Evolutionary conservation across 2,797 vertebrate genomes (phyloP).

Genomic region (Hypotaenidia philippensis): DNA sequence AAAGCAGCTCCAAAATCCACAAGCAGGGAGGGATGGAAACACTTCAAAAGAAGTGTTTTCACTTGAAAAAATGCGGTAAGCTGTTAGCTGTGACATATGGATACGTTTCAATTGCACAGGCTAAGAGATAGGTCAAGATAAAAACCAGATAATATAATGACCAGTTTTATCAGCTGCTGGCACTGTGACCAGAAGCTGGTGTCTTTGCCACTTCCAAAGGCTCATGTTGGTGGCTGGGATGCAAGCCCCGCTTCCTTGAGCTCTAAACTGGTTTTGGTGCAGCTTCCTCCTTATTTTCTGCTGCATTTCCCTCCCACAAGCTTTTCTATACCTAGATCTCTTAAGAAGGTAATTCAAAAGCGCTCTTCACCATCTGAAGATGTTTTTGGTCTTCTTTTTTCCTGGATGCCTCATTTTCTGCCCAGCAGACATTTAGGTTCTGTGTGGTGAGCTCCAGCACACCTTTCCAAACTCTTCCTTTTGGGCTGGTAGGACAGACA

Average conservation of each 20-base stretch:
- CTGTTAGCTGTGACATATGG: background rate
- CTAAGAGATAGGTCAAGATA: background rate
- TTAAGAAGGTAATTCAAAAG: background rate
- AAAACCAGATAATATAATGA: background rate
- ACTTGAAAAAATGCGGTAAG: background rate
- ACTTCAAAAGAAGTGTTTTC: background rate
- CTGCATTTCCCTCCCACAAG: background rate
- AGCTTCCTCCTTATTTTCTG: background rate
- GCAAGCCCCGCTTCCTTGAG: background rate
- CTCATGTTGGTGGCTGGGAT: background rate
- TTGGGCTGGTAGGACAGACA: background rate
- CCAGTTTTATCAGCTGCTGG: background rate
- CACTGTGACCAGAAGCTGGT: background rate
- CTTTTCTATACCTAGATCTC: background rate
- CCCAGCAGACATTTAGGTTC: background rate
- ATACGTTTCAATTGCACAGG: background rate
- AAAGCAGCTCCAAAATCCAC: background rate
- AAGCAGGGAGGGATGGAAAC: background rate
- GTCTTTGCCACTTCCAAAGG: background rate
- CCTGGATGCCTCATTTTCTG: background rate
- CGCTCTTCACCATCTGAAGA: background rate
- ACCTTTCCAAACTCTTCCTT: background rate
- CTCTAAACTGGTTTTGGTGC: background rate
- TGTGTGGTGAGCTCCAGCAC: background rate
- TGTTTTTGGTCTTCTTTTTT: background rate